These are phyloP conservation scores for Drosophila cardini DNA, from an alignment of 1,140 invertebrate species.

Conservation along the genomic window DNA sequence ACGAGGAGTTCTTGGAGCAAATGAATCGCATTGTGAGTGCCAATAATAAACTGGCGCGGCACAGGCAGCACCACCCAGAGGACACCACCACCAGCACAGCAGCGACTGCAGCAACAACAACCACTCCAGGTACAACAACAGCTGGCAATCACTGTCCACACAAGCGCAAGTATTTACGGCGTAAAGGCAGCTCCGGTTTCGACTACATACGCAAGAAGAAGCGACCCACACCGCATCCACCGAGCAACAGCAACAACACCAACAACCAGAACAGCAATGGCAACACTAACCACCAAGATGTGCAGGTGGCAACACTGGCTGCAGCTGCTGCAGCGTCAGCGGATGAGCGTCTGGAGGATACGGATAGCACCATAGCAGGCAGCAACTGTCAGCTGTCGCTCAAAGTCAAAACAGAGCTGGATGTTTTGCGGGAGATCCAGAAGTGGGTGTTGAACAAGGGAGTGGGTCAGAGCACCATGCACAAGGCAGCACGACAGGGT, in stretches of 20 bases:
- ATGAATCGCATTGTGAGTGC: constrained; percentile 84
- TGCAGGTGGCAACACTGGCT: constrained; percentile 86
- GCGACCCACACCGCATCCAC: constrained; percentile 85
- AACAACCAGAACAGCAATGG: not conserved
- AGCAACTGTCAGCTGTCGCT: constrained; percentile 73
- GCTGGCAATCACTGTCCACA: constrained; percentile 72
- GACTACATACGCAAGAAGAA: constrained; percentile 96
- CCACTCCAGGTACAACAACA: not conserved
- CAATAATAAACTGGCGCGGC: constrained; percentile 84
- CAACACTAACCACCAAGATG: constrained; percentile 9
- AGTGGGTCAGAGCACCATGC: constrained; percentile 95
- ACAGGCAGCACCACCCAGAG: constrained; percentile 26
- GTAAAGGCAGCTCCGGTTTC: constrained; percentile 91
- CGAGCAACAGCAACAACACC: constrained; percentile 14
- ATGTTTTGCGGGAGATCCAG: constrained; percentile 94
- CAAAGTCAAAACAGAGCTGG: constrained; percentile 85
- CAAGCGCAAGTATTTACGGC: constrained; percentile 84
- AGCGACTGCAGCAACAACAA: constrained; percentile 51
- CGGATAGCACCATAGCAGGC: constrained; percentile 71
- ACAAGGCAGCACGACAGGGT: constrained; percentile 94
- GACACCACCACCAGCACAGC: constrained; percentile 17
- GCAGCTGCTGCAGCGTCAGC: constrained; percentile 82
- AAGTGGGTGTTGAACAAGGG: constrained; percentile 97
- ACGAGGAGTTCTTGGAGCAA: constrained; percentile 79
- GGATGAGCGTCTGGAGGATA: constrained; percentile 66